Conservation (phyloP, 1,140 invertebrate species). For the Aphis gossypii region DNA sequence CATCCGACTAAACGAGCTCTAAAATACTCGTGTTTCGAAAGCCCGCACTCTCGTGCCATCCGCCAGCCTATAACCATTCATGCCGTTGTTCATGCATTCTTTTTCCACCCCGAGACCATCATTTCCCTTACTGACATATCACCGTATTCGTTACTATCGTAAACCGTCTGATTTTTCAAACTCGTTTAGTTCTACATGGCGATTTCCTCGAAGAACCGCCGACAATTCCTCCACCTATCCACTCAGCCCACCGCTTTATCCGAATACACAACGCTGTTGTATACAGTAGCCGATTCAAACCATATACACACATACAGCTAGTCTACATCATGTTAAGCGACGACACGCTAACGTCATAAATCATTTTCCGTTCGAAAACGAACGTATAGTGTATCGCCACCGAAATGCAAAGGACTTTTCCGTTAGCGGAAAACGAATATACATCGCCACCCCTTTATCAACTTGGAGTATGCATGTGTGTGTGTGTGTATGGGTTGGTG, state of each 20-base stretch:
- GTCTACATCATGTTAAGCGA: constrained; percentile 33
- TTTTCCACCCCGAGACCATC: not conserved
- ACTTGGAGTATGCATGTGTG: not conserved
- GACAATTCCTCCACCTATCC: not conserved
- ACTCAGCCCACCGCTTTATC: not conserved
- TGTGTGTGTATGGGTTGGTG: not conserved
- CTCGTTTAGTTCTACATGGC: not conserved
- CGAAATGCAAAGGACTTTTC: not conserved
- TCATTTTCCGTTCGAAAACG: constrained; percentile 39
- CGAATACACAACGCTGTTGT: not conserved
- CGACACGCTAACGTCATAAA: constrained; percentile 41
- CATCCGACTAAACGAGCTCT: constrained; percentile 24
- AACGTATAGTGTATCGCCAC: not conserved
- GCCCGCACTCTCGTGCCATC: not conserved
- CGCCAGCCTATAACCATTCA: no score
- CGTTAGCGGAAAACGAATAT: not conserved
- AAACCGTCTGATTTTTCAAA: constrained; percentile 43
- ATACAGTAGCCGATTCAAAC: constrained; percentile 12
- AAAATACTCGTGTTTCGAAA: constrained; percentile 1
- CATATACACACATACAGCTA: not conserved
- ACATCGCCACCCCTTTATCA: not conserved
- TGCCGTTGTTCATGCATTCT: not conserved
- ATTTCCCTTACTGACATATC: not conserved
- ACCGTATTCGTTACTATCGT: not conserved
- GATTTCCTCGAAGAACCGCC: not conserved